Base-by-base conservation (phyloP, 2,888 invertebrate species). In the Euproctis similis region DNA sequence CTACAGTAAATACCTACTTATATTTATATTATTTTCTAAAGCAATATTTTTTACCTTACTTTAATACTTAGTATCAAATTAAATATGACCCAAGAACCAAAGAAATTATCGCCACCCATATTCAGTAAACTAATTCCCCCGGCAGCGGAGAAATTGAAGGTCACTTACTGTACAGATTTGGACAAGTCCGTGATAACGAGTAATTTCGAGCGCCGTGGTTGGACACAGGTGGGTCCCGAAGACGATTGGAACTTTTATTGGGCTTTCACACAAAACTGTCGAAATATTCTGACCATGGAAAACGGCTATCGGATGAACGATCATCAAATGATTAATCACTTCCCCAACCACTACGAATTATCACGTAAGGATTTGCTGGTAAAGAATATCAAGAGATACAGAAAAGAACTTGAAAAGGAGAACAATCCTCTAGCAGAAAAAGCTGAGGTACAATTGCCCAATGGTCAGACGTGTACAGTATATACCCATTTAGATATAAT, bases 191-290 rank as follows among this genome's bases (percentile, higher is more conserved):
- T 97, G 6, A 88, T 97, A 32, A 88, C 95, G 27, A 93, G 92
- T 49, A 97, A 96, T 75, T 97, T 97, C 63, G 95, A 96, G 51
- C 93, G 95, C 55, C 87, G 96, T 28, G 95, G 95, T 7, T 97
- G 97, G 97, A 75, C 87, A 5, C 92, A 93, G 69, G 96, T 80
- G 3, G 89, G 90, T 0, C 91, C 94, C 0, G 95, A 96, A 48
- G 96, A 96, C 58, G 95, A 96, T 53, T 97, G 97, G 97, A 96
- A 97, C 69, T 92, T 97, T 62, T 97, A 97, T 69, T 97, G 97
- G 96, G 94, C 96, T 2, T 93, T 92, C 33, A 95, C 96, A 1
- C 91, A 92, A 57, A 96, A 94, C n/a, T 95, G 96, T 52, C 87
- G 96, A 33, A 94, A 89, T 56, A 89, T 97, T 37, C 97, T 97